A percentile compares a stretch with the other conserved stretches of the same genome.
Conservation (phyloP, 2,113 vertebrate genomes). For the Paedocypris sp. region DNA sequence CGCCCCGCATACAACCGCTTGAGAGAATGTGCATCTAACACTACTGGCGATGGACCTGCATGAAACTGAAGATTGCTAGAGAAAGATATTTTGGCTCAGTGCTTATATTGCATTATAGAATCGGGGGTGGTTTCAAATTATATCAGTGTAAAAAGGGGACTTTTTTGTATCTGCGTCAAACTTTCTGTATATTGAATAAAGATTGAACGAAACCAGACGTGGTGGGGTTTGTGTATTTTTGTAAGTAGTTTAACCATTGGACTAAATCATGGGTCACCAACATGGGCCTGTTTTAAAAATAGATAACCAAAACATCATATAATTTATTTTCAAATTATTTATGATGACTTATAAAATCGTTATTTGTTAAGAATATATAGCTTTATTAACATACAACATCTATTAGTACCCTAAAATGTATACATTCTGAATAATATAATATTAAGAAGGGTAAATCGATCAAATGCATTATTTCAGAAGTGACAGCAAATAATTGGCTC, state of each 20-base stretch:
- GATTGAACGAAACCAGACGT: constrained; percentile 17
- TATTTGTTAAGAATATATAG: too few species aligned
- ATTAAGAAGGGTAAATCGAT: too few species aligned
- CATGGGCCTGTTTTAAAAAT: too few species aligned
- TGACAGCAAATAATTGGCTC: too few species aligned
- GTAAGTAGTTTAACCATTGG: background rate
- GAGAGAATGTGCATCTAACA: constrained; percentile 31
- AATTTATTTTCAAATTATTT: too few species aligned
- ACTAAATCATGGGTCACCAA: too few species aligned
- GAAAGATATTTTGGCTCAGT: constrained; percentile 38
- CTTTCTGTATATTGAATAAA: constrained; percentile 13
- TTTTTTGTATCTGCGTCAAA: constrained; percentile 22
- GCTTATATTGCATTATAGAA: constrained; percentile 19
- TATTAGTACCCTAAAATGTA: too few species aligned
- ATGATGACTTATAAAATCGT: too few species aligned
- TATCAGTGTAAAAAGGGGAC: constrained; percentile 41
- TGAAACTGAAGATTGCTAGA: constrained; percentile 41
- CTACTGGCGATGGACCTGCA: constrained; percentile 34
- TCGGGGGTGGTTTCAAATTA: constrained; percentile 25
- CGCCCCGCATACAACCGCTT: constrained; percentile 25
- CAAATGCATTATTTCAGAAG: too few species aligned
- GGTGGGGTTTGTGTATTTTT: constrained; percentile 18
- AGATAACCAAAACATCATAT: too few species aligned
- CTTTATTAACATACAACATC: too few species aligned
- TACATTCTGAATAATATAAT: too few species aligned